These are phyloP conservation scores for Panurus biarmicus DNA, from an alignment of 2,113 vertebrate genomes.

Conservation along the genomic window DNA sequence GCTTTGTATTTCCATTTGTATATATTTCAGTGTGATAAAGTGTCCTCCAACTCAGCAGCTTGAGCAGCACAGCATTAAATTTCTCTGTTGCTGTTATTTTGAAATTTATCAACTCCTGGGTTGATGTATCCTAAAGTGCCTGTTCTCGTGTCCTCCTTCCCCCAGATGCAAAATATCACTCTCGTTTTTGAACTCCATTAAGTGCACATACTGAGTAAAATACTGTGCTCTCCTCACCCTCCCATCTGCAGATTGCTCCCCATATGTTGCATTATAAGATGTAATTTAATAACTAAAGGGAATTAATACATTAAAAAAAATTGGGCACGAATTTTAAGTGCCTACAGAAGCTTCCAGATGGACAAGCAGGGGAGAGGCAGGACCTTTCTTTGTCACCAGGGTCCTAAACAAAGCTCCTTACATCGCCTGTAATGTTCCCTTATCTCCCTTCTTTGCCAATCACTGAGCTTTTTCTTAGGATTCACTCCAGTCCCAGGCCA, in stretches of 20 bases:
- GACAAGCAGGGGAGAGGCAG: neutral
- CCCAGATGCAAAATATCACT: neutral
- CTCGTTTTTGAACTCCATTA: neutral
- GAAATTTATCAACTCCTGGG: neutral
- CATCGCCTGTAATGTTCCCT: rapidly evolving
- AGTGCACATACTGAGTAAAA: neutral
- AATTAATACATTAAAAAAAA: conserved; percentile 22
- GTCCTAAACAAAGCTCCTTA: neutral
- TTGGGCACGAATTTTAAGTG: neutral
- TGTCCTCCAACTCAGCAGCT: neutral
- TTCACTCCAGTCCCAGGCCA: neutral
- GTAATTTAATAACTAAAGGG: neutral
- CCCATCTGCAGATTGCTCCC: conserved; percentile 11
- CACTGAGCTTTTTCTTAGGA: neutral
- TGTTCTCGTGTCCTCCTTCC: neutral
- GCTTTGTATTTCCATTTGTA: neutral
- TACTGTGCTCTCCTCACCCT: neutral
- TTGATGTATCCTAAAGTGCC: neutral
- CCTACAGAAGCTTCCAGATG: conserved; percentile 13
- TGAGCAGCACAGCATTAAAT: neutral
- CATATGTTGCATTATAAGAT: conserved; percentile 11
- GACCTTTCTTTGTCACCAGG: neutral
- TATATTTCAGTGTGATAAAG: neutral
- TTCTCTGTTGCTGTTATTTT: neutral
- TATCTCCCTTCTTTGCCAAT: neutral